Percentiles rank a stretch among this genome's conserved stretches.
Evolutionary conservation across 2,113 vertebrate species (phyloP).

Genomic region (Solenodon paradoxus): DNA sequence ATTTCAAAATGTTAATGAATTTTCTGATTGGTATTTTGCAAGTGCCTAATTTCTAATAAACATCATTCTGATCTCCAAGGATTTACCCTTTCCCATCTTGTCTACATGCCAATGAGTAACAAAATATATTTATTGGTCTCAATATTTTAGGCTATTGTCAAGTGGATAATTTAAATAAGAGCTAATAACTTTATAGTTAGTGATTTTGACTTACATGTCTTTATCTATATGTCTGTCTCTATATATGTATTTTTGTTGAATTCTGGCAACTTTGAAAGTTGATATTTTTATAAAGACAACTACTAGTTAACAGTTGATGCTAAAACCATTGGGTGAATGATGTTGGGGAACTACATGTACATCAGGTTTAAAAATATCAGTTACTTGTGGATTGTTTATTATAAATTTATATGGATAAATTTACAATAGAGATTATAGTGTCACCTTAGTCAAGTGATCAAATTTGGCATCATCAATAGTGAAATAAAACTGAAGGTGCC

Average conservation of each 20-base stretch:
- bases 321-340: background rate
- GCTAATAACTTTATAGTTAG: background rate
- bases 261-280: background rate
- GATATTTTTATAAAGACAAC: background rate
- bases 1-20: background rate
- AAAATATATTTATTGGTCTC: background rate
- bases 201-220: too few species aligned
- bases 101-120: background rate
- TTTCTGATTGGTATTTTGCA: background rate
- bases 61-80: background rate
- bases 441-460: background rate
- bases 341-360: background rate
- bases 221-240: background rate
- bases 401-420: background rate
- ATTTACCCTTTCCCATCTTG: background rate
- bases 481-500: background rate
- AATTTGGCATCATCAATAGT: background rate
- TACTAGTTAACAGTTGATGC: background rate
- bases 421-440: background rate
- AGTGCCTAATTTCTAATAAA: background rate
- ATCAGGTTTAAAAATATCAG: background rate
- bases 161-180: background rate
- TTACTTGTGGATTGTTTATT: background rate
- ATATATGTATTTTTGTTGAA: background rate
- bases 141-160: background rate